These are phyloP conservation scores for Corydoras maculifer DNA, from an alignment of 2,113 vertebrate genomes.

Conservation along the genomic window DNA sequence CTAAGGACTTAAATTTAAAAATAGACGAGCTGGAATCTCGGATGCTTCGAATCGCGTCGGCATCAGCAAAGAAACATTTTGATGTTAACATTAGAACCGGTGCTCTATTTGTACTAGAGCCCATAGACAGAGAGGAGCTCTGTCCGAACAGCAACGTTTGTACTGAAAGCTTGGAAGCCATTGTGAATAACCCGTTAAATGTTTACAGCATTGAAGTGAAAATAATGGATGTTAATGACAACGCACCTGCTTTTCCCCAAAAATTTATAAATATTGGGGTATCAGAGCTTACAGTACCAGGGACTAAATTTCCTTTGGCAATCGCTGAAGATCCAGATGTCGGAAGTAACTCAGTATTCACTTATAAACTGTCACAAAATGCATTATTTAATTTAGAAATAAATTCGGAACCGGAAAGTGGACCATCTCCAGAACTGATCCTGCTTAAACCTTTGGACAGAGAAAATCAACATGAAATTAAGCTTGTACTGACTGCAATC, in stretches of 20 bases:
- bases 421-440: constrained; percentile 56
- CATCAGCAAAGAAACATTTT: constrained; percentile 59
- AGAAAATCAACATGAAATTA: constrained; percentile 50
- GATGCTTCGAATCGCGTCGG: constrained; percentile 55
- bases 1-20: constrained; percentile 59
- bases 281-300: constrained; percentile 43
- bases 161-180: constrained; percentile 59
- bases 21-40: constrained; percentile 58
- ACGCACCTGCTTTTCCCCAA: constrained; percentile 49
- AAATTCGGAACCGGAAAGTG: constrained; percentile 56
- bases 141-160: constrained; percentile 57
- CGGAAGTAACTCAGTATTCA: constrained; percentile 51
- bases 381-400: constrained; percentile 50
- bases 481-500: constrained; percentile 51
- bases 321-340: constrained; percentile 56
- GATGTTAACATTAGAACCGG: constrained; percentile 61
- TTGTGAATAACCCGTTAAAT: constrained; percentile 62
- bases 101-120: constrained; percentile 53
- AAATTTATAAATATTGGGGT: constrained; percentile 43
- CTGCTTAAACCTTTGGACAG: constrained; percentile 60
- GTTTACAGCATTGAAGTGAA: constrained; percentile 56
- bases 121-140: constrained; percentile 62
- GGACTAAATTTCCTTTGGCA: constrained; percentile 49
- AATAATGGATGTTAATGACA: constrained; percentile 62
- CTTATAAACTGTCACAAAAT: constrained; percentile 53